phyloP scores from a whole-genome alignment of 1,140 invertebrate species.

The Acromyrmex heyeri region DNA sequence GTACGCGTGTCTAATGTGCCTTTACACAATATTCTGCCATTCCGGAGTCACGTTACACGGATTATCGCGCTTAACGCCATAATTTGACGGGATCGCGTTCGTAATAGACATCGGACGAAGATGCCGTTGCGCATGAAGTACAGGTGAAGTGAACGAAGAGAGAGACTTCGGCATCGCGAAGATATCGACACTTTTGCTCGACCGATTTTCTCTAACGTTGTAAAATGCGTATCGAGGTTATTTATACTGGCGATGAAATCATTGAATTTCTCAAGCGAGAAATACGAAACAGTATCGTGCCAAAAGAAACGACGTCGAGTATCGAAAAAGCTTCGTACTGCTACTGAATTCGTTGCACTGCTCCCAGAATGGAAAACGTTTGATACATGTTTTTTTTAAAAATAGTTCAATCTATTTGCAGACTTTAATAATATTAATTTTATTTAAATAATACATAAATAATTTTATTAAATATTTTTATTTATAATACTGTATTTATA shows the following conservation, averaged over 20 bases:
- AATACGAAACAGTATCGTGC: constrained; percentile 20
- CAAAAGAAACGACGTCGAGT: constrained; percentile 24
- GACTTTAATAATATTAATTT: neutral
- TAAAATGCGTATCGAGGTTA: neutral
- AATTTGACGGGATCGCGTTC: neutral
- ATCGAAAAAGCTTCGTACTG: neutral
- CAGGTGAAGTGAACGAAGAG: neutral
- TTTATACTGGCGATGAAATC: constrained; percentile 7
- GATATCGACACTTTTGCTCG: constrained; percentile 27
- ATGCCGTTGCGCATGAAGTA: neutral
- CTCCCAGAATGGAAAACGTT: neutral
- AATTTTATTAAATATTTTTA: too few species aligned
- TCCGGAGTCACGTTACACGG: neutral
- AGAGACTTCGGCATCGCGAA: neutral
- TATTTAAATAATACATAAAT: too few species aligned
- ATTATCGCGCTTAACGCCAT: constrained; percentile 7
- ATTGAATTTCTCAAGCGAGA: constrained; percentile 32
- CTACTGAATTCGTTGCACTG: neutral
- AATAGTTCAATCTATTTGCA: neutral
- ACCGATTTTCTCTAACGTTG: constrained; percentile 24
- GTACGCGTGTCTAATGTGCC: constrained; percentile 31
- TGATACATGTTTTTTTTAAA: neutral
- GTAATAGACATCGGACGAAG: neutral
- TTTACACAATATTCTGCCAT: constrained; percentile 36
- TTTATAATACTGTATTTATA: too few species aligned